phyloP scores from a whole-genome alignment of 2,888 invertebrate species.

The Archips crataeganus region DNA sequence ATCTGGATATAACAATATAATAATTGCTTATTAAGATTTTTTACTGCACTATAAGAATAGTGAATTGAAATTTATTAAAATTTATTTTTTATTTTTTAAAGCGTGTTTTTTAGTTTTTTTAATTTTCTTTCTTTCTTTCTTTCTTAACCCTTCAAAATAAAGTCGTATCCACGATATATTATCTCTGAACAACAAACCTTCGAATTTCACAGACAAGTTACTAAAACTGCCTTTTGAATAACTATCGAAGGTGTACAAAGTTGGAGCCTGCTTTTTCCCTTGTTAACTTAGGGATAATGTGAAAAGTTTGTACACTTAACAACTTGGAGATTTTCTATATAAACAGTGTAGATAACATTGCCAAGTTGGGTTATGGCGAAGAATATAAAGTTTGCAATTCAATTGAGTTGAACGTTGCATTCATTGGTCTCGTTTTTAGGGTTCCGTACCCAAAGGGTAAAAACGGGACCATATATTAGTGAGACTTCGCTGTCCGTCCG shows the following conservation, averaged over 20 bases:
- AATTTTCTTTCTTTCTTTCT: too few relatives aligned
- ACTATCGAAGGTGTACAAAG: constrained; percentile 24
- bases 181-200: not conserved
- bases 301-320: constrained; percentile 23
- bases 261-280: constrained; percentile 1
- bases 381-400: not conserved
- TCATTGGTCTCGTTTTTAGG: too few relatives aligned
- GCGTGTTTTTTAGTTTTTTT: too few relatives aligned
- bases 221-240: constrained; percentile 16
- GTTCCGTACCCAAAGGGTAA: too few relatives aligned
- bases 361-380: not conserved
- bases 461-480: too few relatives aligned
- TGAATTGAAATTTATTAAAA: too few relatives aligned
- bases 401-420: not conserved
- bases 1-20: too few relatives aligned
- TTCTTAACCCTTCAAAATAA: too few relatives aligned
- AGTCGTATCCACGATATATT: not conserved
- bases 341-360: constrained; percentile 6
- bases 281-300: constrained; percentile 29
- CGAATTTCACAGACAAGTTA: constrained; percentile 14
- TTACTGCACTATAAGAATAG: too few relatives aligned
- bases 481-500: too few relatives aligned
- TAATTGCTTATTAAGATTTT: too few relatives aligned
- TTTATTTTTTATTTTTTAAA: too few relatives aligned
- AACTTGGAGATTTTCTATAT: constrained; percentile 18